Evolutionary conservation across 30 jellyfish, hydroid and myxozoan genomes (phyloP).

Genomic region (Cassiopea andromeda): DNA sequence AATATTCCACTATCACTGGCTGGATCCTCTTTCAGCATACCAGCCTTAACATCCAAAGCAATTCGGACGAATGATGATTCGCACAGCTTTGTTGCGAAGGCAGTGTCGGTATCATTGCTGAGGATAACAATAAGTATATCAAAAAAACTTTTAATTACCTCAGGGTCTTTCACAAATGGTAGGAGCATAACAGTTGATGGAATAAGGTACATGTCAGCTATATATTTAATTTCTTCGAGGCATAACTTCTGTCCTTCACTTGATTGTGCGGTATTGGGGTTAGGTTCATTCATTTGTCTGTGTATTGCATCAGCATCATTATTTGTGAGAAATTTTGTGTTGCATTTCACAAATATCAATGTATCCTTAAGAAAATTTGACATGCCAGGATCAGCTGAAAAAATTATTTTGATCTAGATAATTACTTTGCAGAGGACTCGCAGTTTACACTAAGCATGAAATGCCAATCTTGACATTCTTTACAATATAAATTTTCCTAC

Average conservation of each 20-base stretch:
- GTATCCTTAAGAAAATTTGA: background rate
- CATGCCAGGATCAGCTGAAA: constrained; percentile 36
- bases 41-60: constrained; percentile 61
- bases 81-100: constrained; percentile 71
- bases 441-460: too few species aligned
- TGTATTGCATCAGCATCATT: background rate
- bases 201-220: constrained; percentile 51
- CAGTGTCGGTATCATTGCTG: background rate
- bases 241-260: background rate
- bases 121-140: constrained; percentile 52
- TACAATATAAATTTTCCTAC: too few species aligned
- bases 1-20: background rate
- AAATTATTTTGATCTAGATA: too few species aligned
- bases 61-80: constrained; percentile 74
- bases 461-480: too few species aligned
- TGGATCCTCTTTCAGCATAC: constrained; percentile 1
- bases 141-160: constrained; percentile 33
- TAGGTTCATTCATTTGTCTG: background rate
- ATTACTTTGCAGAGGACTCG: too few species aligned
- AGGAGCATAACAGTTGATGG: constrained; percentile 75
- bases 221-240: constrained; percentile 3
- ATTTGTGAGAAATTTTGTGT: background rate
- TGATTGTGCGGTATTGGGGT: background rate
- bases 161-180: constrained; percentile 24
- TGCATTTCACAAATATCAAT: background rate